Evolutionary conservation across 1,140 invertebrate genomes (phyloP).

Genomic region (Littorina saxatilis): DNA sequence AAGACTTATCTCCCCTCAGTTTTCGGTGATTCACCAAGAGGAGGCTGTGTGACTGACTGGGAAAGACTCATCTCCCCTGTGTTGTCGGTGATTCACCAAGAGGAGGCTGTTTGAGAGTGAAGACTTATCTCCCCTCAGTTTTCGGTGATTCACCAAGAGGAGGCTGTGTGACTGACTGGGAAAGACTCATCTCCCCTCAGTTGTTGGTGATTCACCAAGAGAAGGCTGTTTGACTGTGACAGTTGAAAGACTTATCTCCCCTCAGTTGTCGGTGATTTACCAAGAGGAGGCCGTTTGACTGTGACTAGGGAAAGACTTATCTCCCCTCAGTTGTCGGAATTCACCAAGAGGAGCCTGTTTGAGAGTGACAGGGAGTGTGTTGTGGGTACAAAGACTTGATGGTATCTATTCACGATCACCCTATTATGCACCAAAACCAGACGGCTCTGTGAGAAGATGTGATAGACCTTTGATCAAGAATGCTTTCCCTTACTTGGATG

Average conservation of each 20-base stretch:
- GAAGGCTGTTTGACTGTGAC: slow-evolving; percentile 32
- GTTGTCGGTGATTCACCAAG: background rate
- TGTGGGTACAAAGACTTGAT: no score
- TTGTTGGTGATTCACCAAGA: background rate
- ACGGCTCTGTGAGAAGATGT: no score
- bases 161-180: no score
- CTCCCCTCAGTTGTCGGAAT: slow-evolving; percentile 29
- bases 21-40: background rate
- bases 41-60: slow-evolving; percentile 38
- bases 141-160: no score
- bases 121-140: no score
- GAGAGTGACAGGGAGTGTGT: no score
- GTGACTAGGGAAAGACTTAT: no score
- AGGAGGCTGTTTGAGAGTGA: slow-evolving; percentile 33
- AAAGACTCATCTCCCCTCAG: slow-evolving; percentile 47
- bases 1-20: slow-evolving; percentile 45
- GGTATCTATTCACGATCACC: no score
- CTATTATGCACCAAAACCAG: no score
- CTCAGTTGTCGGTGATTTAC: slow-evolving; percentile 16
- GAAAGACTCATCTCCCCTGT: slow-evolving; percentile 45
- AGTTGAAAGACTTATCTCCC: slow-evolving; percentile 51
- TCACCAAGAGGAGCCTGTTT: slow-evolving; percentile 17
- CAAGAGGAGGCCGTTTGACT: slow-evolving; percentile 28
- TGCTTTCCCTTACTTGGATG: no score
- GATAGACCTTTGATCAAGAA: no score